Base-by-base conservation (phyloP, 2,113 vertebrate species). In the Sinocyclocheilus anophthalmus region DNA sequence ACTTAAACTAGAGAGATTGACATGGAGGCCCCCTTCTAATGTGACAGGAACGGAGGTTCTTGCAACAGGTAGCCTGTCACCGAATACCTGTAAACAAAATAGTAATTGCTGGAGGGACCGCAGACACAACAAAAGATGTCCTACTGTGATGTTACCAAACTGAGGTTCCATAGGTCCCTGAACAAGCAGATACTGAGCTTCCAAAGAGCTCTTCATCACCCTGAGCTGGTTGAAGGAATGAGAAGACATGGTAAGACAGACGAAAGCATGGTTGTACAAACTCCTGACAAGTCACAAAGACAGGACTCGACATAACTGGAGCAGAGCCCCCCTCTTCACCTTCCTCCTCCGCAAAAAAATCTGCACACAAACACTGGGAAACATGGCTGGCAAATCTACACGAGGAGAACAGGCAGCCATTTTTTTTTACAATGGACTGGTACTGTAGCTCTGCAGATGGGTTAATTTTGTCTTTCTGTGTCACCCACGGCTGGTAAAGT, bases 261-360 rank as follows among this genome's bases (percentile, higher is more conserved):
- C 9, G 85, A 88, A 90, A 70, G 45, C 42, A 24, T 26, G 84
- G 90, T 63, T 73, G 75, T 30, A 87, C 67, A 72, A 45, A 81
- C 79, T 79, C 57, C 45, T 91, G 91, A 92, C 81, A 87, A 87
- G 86, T 85, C 81, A 84, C 87, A 86, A 89, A 65, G 77, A 42
- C 48, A 76, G 69, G 86, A 91, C 86, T 76, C 48, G 24, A 83
- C 88, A 39, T 84, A 83, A 89, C 79, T 86, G 72, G 88, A 87
- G 82, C 85, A 88, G 73, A 87, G 78, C 79, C 87, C 84, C 84
- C 84, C 85, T 84, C 82, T 83, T 83, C 85, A 87, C 88, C 55
- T 75, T 57, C 69, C 73, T 79, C 57, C 67, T 59, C 67, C 72
- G n/a, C 84, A 77, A 83, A 81, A 84, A 85, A 18, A 83, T 63